Evolutionary conservation across 2,113 vertebrate genomes (phyloP).

Genomic region (Malurus cyaneus): DNA sequence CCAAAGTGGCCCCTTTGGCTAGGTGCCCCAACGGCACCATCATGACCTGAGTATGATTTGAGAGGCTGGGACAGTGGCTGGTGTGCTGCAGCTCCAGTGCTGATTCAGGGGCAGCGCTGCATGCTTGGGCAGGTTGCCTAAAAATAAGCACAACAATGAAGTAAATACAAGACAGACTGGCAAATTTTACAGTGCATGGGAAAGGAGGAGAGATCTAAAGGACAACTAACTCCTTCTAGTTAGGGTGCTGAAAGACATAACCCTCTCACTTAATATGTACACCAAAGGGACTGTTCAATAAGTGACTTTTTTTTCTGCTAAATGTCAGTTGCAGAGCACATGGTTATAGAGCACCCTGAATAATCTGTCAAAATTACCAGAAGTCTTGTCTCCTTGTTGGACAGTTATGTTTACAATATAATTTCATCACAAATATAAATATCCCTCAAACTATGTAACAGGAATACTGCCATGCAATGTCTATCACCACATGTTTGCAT

Average conservation of each 20-base stretch:
- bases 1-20: slow-evolving; percentile 89
- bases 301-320: not conserved
- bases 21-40: slow-evolving; percentile 86
- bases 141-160: slow-evolving; percentile 34
- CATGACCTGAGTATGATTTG: slow-evolving; percentile 73
- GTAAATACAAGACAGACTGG: not conserved
- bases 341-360: not conserved
- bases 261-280: slow-evolving; percentile 64
- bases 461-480: not conserved
- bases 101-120: slow-evolving; percentile 76
- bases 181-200: not conserved
- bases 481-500: not conserved
- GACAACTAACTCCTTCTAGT: slow-evolving; percentile 53
- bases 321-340: slow-evolving; percentile 8
- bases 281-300: slow-evolving; percentile 33
- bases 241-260: slow-evolving; percentile 42
- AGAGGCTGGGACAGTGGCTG: slow-evolving; percentile 73
- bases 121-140: slow-evolving; percentile 82
- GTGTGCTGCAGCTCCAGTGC: slow-evolving; percentile 77
- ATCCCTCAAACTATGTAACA: not conserved
- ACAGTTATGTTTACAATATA: not conserved
- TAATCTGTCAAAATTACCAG: not conserved
- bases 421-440: not conserved
- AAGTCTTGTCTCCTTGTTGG: not conserved
- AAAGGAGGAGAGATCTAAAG: slow-evolving; percentile 54